Conservation (phyloP, 1,140 invertebrate species). For the Idris sp. region DNA sequence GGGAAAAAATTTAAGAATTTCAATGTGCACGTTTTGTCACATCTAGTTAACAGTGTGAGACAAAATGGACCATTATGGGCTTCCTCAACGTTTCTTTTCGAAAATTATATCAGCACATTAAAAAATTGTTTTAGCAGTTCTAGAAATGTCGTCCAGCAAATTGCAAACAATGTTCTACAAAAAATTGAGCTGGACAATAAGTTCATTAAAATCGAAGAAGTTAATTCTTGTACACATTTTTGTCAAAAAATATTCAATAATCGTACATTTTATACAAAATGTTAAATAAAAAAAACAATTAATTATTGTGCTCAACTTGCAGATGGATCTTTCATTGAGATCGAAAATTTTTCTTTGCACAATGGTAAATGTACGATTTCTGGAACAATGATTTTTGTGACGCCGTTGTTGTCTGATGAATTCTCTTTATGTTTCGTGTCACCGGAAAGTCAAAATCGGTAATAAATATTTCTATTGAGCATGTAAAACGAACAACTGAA, state of each 20-base stretch:
- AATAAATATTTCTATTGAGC: conserved; percentile 1
- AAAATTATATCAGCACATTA: conserved; percentile 30
- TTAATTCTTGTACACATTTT: not conserved
- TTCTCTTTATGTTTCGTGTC: conserved; percentile 7
- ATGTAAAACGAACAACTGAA: conserved; percentile 9
- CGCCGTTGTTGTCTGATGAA: not conserved
- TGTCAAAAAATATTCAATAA: not conserved
- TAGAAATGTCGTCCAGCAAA: conserved; percentile 39
- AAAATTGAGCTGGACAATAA: conserved; percentile 3
- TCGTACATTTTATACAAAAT: not conserved
- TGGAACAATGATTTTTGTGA: not conserved
- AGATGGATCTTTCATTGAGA: not conserved
- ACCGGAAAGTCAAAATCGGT: not conserved
- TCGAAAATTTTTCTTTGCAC: not conserved
- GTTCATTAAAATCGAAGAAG: not conserved
- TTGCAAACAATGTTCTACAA: conserved; percentile 11
- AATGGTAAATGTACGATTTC: not conserved
- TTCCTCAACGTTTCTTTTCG: conserved; percentile 49
- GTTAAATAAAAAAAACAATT: conserved; percentile 1
- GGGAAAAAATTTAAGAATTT: conserved; percentile 39
- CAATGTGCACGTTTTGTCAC: conserved; percentile 41
- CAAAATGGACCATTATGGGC: conserved; percentile 45
- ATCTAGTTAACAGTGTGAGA: conserved; percentile 25
- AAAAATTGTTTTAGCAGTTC: conserved; percentile 33
- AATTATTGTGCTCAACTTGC: not conserved